These are phyloP conservation scores for Adelognathus sp. DNA, from an alignment of 2,888 invertebrate genomes.

Conservation along the genomic window DNA sequence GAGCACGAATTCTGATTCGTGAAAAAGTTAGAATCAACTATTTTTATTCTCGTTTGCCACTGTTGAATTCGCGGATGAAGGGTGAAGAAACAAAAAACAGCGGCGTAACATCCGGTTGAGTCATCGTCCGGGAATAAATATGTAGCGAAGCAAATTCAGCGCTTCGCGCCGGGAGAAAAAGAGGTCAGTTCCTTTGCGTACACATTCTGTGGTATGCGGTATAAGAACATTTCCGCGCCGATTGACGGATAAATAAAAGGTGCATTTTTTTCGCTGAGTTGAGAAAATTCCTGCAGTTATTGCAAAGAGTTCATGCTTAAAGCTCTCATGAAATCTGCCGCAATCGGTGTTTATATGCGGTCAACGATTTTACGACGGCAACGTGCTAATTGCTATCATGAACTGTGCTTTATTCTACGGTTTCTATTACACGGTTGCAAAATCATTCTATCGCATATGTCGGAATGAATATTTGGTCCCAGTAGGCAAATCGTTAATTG, in stretches of 20 bases:
- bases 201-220: background rate
- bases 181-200: background rate
- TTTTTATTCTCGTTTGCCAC: background rate
- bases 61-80: background rate
- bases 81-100: constrained; percentile 3
- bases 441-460: no score
- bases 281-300: background rate
- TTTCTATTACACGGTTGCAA: no score
- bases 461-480: no score
- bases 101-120: background rate
- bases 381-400: no score
- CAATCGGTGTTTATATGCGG: background rate
- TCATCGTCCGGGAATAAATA: background rate
- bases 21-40: constrained; percentile 33
- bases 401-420: no score
- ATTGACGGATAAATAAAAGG: background rate
- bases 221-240: background rate
- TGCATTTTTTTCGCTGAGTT: background rate
- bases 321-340: background rate
- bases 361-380: no score
- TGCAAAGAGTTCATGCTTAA: background rate
- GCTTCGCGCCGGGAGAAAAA: background rate
- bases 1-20: constrained; percentile 9
- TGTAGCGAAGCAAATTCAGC: background rate
- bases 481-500: no score